Conservation (phyloP, 1,140 invertebrate genomes). For the Drosophila eugracilis region DNA sequence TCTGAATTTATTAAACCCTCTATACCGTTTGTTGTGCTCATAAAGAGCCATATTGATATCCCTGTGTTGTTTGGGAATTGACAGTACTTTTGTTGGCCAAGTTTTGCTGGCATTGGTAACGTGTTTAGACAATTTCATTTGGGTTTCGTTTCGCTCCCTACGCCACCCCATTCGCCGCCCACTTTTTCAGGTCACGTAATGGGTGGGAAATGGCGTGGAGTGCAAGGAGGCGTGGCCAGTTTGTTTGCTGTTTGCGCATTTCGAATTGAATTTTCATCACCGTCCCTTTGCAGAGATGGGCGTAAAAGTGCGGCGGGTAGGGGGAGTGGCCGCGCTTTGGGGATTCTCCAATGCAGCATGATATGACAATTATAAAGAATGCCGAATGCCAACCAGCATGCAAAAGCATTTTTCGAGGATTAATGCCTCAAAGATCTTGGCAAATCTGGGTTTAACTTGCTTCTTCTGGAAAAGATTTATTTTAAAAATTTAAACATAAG, state of each 20-base stretch:
- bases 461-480: conserved; percentile 10
- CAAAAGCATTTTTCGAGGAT: conserved; percentile 10
- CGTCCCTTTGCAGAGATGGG: conserved; percentile 7
- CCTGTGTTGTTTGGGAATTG: no score
- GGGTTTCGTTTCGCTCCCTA: neutral
- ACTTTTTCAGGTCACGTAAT: conserved; percentile 13
- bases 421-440: conserved; percentile 5
- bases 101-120: neutral
- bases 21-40: neutral
- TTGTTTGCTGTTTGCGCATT: conserved; percentile 52
- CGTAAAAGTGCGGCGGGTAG: neutral
- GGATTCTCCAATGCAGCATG: conserved; percentile 16
- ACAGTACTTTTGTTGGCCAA: neutral
- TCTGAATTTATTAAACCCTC: no score
- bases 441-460: conserved; percentile 6
- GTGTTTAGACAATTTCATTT: conserved; percentile 29
- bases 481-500: no score
- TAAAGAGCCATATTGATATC: neutral
- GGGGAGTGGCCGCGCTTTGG: conserved; percentile 5
- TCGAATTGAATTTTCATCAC: conserved; percentile 49
- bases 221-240: conserved; percentile 32
- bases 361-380: conserved; percentile 43
- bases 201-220: no score
- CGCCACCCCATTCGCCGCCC: neutral
- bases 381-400: conserved; percentile 23